Evolutionary conservation across 2,113 vertebrate genomes (phyloP), one percentile per base, ranked within the genome.

Genomic region (Onychostruthus taczanowskii): DNA sequence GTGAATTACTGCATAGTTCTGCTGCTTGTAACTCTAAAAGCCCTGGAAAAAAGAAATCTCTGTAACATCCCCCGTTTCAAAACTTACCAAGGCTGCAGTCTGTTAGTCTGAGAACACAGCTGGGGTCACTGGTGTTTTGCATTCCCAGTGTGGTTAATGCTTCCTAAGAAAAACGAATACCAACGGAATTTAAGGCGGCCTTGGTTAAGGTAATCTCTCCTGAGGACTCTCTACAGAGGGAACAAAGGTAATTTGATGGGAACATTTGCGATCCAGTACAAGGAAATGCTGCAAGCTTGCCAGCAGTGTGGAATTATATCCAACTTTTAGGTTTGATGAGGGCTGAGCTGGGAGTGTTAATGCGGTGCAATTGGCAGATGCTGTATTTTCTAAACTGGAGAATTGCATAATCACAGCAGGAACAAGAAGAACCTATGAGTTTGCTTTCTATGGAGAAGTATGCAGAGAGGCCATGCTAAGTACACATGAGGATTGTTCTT

Each of bases 401-500:
- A 86, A 78, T 78, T 92, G 66, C 46, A 33, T 72, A 93, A 92
- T 90, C 86, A 33, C 80, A 82, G 56, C 61, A 92, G 80, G 88
- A 96, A 81, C 83, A 68, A 33, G 44, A 88, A 82, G 52, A 78
- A 72, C 56, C 46, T 76, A n/a, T 47, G 79, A 92, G 64, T 86
- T 79, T 92, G 61, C 86, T 92, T 90, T 82, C 73, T 46, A 3
- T 58, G 61, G 61, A 78, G 33, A 82, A 87, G 30, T 73, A 64
- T 58, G 58, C 50, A 47, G 75, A 77, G 46, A 69, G 69, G 22
- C 41, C 76, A 50, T 49, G 49, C n/a, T 37, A 84, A 92, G 56
- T 68, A 67, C 84, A 78, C 20, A 11, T 85, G 76, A 78, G 41
- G n/a, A 77, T 92, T 95, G 90, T 17, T 94, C 94, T 95, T 84